Evolutionary conservation across 2,888 invertebrate genomes (phyloP).

Genomic region (Noctua pronuba): DNA sequence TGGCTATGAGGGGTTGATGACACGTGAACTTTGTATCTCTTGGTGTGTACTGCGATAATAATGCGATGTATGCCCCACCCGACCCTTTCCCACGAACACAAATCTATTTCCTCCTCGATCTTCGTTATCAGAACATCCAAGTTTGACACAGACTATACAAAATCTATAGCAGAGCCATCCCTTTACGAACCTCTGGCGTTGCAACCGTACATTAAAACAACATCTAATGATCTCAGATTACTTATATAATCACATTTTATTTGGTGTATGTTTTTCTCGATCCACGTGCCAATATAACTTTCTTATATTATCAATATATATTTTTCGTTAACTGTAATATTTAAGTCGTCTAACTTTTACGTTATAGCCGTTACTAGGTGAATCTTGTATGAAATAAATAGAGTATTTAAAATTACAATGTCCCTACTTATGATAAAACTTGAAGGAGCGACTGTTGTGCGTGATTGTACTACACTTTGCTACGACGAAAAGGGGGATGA

Average conservation of each 20-base stretch:
- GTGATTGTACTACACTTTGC: slow-evolving; percentile 69
- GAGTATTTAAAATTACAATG: slow-evolving; percentile 60
- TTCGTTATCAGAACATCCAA: background rate
- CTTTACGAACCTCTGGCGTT: slow-evolving; percentile 63
- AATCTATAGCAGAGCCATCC: slow-evolving; percentile 3
- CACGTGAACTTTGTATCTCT: background rate
- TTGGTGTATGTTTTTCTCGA: slow-evolving; percentile 71
- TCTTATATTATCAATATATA: slow-evolving; percentile 33
- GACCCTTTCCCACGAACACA: background rate
- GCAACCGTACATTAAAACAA: slow-evolving; percentile 64
- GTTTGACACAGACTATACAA: slow-evolving; percentile 18
- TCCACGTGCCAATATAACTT: slow-evolving; percentile 62
- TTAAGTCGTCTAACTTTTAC: slow-evolving; percentile 34
- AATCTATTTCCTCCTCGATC: background rate
- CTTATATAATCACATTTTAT: slow-evolving; percentile 75
- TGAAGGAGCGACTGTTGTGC: slow-evolving; percentile 53
- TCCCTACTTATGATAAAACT: slow-evolving; percentile 59
- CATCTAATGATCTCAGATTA: slow-evolving; percentile 67
- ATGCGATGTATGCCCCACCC: background rate
- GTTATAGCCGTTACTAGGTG: slow-evolving; percentile 46
- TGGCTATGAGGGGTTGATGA: no score
- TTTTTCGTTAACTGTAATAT: slow-evolving; percentile 33
- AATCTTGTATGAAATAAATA: slow-evolving; percentile 57
- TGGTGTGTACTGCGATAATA: background rate
- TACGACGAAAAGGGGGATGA: slow-evolving; percentile 47